phyloP scores from a whole-genome alignment of 2,888 invertebrate species.

The Dynastes grantii region DNA sequence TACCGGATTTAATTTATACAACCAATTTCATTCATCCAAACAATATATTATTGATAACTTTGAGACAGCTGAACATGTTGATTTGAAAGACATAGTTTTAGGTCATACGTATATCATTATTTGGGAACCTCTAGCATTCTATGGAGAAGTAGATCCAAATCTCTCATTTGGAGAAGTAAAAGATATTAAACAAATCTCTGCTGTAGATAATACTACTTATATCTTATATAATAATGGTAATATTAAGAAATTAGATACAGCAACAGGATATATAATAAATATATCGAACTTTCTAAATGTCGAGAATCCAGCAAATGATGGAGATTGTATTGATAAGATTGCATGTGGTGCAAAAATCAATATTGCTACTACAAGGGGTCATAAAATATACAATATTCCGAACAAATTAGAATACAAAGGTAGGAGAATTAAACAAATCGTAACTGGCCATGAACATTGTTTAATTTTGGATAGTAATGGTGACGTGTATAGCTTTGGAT shows the following conservation, averaged over 20 bases:
- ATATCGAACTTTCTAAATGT: constrained; percentile 56
- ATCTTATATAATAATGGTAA: constrained; percentile 60
- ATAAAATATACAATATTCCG: constrained; percentile 78
- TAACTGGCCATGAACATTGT: constrained; percentile 88
- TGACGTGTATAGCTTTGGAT: constrained; percentile 86
- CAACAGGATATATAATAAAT: constrained; percentile 52
- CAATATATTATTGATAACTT: constrained; percentile 59
- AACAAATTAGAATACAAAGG: constrained; percentile 74
- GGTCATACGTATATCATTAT: constrained; percentile 60
- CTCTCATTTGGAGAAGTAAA: constrained; percentile 35
- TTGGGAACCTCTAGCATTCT: constrained; percentile 51
- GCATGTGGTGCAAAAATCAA: constrained; percentile 71
- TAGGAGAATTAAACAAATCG: constrained; percentile 76
- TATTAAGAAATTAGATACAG: constrained; percentile 60
- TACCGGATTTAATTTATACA: constrained; percentile 69
- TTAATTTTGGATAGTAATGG: constrained; percentile 81
- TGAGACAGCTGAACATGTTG: constrained; percentile 57
- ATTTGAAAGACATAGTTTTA: constrained; percentile 59
- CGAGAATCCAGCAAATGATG: constrained; percentile 53
- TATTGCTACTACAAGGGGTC: constrained; percentile 70
- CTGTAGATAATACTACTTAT: constrained; percentile 61
- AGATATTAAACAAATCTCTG: constrained; percentile 53
- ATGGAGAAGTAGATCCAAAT: constrained; percentile 51
- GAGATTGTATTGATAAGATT: constrained; percentile 68
- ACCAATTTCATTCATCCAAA: constrained; percentile 61